phyloP scores from a whole-genome alignment of 1,140 invertebrate species.

The Zaprionus davidi region DNA sequence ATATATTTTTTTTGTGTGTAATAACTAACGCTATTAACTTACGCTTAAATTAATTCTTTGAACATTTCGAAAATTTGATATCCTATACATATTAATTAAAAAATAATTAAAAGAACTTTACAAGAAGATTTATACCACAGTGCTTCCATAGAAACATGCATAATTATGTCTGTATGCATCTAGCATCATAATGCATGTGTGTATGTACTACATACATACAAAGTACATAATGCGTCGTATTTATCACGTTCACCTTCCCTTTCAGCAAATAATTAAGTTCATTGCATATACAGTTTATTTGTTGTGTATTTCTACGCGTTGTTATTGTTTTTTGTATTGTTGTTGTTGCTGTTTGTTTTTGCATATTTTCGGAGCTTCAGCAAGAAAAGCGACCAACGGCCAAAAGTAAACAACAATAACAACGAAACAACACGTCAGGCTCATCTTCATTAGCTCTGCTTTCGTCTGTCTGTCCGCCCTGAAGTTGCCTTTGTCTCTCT shows the following conservation, averaged over 20 bases:
- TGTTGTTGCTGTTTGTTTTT: slow-evolving; percentile 41
- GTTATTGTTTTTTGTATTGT: slow-evolving; percentile 32
- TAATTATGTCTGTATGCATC: too few species aligned
- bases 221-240: slow-evolving; percentile 5
- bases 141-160: not conserved
- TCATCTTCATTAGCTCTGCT: slow-evolving; percentile 80
- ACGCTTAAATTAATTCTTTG: too few species aligned
- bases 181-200: too few species aligned
- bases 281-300: slow-evolving; percentile 73
- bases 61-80: too few species aligned
- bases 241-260: slow-evolving; percentile 41
- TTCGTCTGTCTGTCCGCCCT: slow-evolving; percentile 45
- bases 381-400: slow-evolving; percentile 72
- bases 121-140: not conserved
- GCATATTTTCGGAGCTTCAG: slow-evolving; percentile 76
- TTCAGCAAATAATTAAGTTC: slow-evolving; percentile 81
- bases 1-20: too few species aligned
- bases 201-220: not conserved
- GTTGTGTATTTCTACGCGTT: slow-evolving; percentile 64
- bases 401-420: slow-evolving; percentile 60
- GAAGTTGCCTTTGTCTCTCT: not conserved
- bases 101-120: not conserved
- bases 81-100: too few species aligned
- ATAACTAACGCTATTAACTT: too few species aligned
- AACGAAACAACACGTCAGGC: slow-evolving; percentile 71